Conservation (phyloP, 1,140 invertebrate genomes). For the Drosophila lacertosa region DNA sequence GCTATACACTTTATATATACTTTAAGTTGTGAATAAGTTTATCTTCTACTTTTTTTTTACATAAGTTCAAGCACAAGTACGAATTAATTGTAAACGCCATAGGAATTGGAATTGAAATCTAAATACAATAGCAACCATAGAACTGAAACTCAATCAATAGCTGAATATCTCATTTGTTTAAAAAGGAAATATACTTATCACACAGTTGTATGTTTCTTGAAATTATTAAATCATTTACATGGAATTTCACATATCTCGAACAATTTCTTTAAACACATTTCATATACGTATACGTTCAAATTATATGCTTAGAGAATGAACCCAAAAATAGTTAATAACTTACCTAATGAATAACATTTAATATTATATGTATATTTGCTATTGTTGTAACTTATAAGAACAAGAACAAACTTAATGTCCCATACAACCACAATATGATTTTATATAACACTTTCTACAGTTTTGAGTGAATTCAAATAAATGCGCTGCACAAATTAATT, state of each 20-base stretch:
- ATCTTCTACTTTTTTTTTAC: not conserved
- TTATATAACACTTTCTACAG: not conserved
- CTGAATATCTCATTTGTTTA: constrained; percentile 2
- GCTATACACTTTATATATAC: constrained; percentile 34
- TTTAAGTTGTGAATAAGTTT: constrained; percentile 28
- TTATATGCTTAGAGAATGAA: constrained; percentile 52
- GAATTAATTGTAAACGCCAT: constrained; percentile 38
- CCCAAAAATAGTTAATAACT: constrained; percentile 72
- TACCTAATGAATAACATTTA: not conserved
- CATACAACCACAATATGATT: not conserved
- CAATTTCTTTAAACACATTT: constrained; percentile 22
- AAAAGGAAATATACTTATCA: not conserved
- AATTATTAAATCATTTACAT: constrained; percentile 29
- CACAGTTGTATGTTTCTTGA: not conserved
- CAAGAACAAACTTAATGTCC: constrained; percentile 22
- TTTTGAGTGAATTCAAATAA: constrained; percentile 51
- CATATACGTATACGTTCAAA: constrained; percentile 38
- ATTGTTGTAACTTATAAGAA: constrained; percentile 54
- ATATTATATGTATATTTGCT: constrained; percentile 26
- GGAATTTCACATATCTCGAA: constrained; percentile 46
- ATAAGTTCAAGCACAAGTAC: constrained; percentile 16
- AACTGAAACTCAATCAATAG: constrained; percentile 24
- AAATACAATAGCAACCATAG: constrained; percentile 21
- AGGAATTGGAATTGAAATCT: constrained; percentile 28
- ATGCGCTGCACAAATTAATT: constrained; percentile 51